Evolutionary conservation across 2,113 vertebrate genomes (phyloP), one percentile per base, ranked within the genome.

Genomic region (Cyprinodon brontotheroides): DNA sequence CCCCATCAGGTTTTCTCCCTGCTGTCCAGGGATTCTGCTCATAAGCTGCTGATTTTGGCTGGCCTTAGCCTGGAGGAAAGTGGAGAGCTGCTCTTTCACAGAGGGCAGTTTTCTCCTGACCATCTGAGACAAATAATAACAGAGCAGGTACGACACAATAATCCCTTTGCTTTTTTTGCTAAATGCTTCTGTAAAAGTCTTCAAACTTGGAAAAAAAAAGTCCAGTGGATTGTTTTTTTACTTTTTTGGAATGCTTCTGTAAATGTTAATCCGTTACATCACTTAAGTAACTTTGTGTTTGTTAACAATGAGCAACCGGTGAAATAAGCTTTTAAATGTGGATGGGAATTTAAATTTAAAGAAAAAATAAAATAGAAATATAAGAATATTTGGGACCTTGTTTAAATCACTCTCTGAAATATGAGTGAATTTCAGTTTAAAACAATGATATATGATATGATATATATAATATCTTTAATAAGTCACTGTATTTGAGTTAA

Each of bases 11-110:
- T 98, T 69, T 92, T 93, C 11, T 93, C 93, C 63, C 94, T 99
- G 45, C 91, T 99, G 76, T 94, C 95, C 1, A 95, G 95, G 1
- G 90, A 92, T 0, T 96, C 97, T 0, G 92, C 92, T 60, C 94
- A 98, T 86, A 99, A 99, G 90, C 92, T 99, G 87, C 84, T 99
- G 86, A 94, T 99, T 85, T 94, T 98, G 0, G 94, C 96, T 0
- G 98, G 98, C 10, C 95, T 96, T 78, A 97, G 95, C 62, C 91
- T 95, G 64, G 97, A 98, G 88, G 93, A 93, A 37, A 96, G 95
- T 0, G 97, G 98, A 50, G 97, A 97, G 60, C 91, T 99, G 79
- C 90, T 98, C 75, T 94, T 99, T 40, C 95, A 97, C 89, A 95
- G 83, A 0, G 96, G 97, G 40, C 93, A 93, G 64, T 97, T 99